phyloP scores from a whole-genome alignment of 1,140 invertebrate species.

The Pogonus chalceus region DNA sequence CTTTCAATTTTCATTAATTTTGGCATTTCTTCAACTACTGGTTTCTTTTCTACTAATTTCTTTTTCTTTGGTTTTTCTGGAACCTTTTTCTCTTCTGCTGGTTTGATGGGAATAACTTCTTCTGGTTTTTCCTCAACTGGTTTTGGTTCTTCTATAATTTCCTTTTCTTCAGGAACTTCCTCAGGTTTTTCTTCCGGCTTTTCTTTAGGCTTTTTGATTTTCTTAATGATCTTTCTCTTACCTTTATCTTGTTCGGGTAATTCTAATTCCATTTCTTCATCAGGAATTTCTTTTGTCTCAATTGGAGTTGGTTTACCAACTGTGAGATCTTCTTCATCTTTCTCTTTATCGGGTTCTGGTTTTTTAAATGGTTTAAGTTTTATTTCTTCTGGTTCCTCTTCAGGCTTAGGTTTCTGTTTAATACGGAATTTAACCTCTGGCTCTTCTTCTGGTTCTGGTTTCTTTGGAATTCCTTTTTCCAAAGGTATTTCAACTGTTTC shows the following conservation, averaged over 20 bases:
- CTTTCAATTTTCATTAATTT: conserved; percentile 12
- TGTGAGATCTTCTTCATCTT: conserved; percentile 34
- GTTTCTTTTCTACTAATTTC: conserved; percentile 40
- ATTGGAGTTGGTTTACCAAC: conserved; percentile 39
- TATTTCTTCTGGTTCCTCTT: conserved; percentile 41
- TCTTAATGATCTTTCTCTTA: conserved; percentile 38
- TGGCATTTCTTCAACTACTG: conserved; percentile 24
- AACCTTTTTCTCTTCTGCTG: conserved; percentile 12
- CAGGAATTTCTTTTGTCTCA: conserved; percentile 24
- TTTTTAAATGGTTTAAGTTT: conserved; percentile 44
- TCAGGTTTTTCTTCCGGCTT: conserved; percentile 19
- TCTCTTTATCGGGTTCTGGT: conserved; percentile 32
- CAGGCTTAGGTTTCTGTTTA: conserved; percentile 39
- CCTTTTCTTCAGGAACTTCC: conserved; percentile 26
- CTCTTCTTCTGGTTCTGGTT: conserved; percentile 38
- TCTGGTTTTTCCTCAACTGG: conserved; percentile 18
- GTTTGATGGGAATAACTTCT: conserved; percentile 21
- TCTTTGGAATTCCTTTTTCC: conserved; percentile 43
- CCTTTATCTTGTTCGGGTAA: conserved; percentile 33
- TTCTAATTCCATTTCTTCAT: conserved; percentile 6
- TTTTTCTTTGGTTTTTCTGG: conserved; percentile 22
- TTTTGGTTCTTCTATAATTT: conserved; percentile 19
- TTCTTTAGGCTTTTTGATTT: conserved; percentile 27
- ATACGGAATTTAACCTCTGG: conserved; percentile 47
- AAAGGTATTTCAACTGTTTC: conserved; percentile 40